Evolutionary conservation across 2,888 invertebrate species (phyloP), one percentile per base, ranked within the genome.

Genomic region (Hemaris fuciformis): DNA sequence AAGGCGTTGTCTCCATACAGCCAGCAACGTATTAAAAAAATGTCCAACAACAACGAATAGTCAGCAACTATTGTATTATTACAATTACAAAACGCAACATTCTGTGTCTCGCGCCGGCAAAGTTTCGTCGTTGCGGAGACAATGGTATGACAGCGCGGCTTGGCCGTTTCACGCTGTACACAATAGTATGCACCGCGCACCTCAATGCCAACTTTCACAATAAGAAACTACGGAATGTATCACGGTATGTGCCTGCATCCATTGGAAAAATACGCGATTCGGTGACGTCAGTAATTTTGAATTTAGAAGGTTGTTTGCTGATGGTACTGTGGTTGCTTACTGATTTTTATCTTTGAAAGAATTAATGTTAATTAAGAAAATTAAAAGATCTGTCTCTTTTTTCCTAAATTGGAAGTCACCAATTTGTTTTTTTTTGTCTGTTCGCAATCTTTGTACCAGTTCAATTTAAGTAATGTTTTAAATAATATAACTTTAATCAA

Each of bases 71-170:
- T 27, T 53, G 22, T 57, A 38, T n/a, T n/a, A n/a, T n/a, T n/a
- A 41, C 23, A 45, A 20, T 5, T 45, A 20, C 13, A 57, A 57
- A 57, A 38, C 22, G 42, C 4, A 7, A 13, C 8, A 48, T 61
- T 41, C 56, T 22, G 25, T 62, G 18, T 5, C 58, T 68, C 67
- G 61, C 15, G 57, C 69, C 65, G 60, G 41, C n/a, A 59, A 45
- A 66, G 56, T 46, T 22, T 45, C 31, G 62, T 63, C 60, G 61
- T 57, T 56, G n/a, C 25, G 59, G 60, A 62, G 67, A 76, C 74
- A 75, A 74, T 71, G 59, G 72, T 68, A 70, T 75, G 75, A 68
- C 74, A 64, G 65, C 69, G 66, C 58, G 69, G 60, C 66, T 63
- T 64, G 45, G 63, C 64, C 68, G 67, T 58, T 69, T 67, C 64